Conservation (phyloP, 2,113 vertebrate species). For the Odocoileus hemionus region DNA sequence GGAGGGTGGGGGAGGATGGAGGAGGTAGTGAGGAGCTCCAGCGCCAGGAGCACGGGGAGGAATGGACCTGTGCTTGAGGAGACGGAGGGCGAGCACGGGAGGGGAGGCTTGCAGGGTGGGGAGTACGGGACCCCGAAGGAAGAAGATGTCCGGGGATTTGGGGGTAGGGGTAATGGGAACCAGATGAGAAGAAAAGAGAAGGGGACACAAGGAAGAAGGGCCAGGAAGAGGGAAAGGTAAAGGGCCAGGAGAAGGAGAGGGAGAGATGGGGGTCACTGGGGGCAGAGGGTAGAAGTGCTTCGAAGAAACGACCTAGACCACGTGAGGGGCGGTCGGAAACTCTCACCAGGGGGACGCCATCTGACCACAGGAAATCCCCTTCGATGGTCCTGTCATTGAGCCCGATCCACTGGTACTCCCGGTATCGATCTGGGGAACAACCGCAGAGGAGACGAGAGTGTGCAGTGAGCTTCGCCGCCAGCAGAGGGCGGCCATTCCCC, state of each 20-base stretch:
- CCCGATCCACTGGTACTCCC: slow-evolving; percentile 95
- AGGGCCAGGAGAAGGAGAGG: neutral
- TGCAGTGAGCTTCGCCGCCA: neutral
- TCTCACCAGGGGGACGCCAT: slow-evolving; percentile 92
- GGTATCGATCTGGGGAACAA: slow-evolving; percentile 84
- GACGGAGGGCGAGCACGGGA: neutral
- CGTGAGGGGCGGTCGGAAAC: neutral
- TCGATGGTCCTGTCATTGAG: slow-evolving; percentile 94
- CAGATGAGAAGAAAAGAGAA: neutral
- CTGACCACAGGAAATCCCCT: slow-evolving; percentile 96
- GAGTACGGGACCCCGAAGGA: neutral
- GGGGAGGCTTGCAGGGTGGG: neutral
- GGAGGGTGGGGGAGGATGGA: neutral
- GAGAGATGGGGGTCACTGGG: accelerated
- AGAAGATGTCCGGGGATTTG: neutral
- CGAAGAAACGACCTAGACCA: neutral
- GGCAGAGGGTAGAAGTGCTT: neutral
- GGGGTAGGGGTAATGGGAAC: neutral
- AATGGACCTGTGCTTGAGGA: neutral
- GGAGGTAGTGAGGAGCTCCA: neutral
- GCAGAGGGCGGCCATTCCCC: slow-evolving; percentile 25
- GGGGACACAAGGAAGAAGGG: neutral
- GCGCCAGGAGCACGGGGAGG: neutral
- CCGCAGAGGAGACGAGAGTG: neutral
- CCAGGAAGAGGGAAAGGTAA: neutral